Conservation (phyloP, 2,888 invertebrate genomes). For the Druceiella hillmani region DNA sequence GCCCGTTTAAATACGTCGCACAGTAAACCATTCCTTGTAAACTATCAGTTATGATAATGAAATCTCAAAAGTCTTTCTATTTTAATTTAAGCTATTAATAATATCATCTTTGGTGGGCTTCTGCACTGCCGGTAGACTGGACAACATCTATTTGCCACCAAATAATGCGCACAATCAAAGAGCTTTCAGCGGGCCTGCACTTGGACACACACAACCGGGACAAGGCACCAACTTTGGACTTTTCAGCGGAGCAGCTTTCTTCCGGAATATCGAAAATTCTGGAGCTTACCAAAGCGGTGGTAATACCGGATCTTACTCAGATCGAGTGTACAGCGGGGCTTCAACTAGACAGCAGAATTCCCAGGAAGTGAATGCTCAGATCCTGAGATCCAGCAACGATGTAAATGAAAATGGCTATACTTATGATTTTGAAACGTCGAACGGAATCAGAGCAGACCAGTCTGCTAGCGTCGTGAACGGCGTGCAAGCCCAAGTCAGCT, state of each 20-base stretch:
- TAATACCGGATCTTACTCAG: too few relatives aligned
- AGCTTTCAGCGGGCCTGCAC: too few relatives aligned
- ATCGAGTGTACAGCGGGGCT: conserved; percentile 30
- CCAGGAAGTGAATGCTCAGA: conserved; percentile 40
- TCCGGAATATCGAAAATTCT: too few relatives aligned
- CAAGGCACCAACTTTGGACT: conserved; percentile 22
- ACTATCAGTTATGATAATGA: too few relatives aligned
- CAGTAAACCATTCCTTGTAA: too few relatives aligned
- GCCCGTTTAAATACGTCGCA: too few relatives aligned
- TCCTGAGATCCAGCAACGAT: conserved; percentile 37
- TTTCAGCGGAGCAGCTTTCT: conserved; percentile 25
- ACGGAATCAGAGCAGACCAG: conserved; percentile 40
- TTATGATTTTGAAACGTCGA: conserved; percentile 40
- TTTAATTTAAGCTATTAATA: conserved; percentile 42
- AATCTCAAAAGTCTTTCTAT: too few relatives aligned
- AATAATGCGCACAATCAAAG: too few relatives aligned
- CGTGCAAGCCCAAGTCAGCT: conserved; percentile 36
- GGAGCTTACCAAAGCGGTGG: too few relatives aligned
- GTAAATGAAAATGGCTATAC: too few relatives aligned
- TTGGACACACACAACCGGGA: too few relatives aligned
- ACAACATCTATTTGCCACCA: conserved; percentile 48
- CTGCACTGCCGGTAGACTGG: conserved; percentile 44
- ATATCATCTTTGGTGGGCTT: conserved; percentile 43
- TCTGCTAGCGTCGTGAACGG: conserved; percentile 35
- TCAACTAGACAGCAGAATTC: conserved; percentile 28